These are phyloP conservation scores for Colossoma macropomum DNA, from an alignment of 2,113 vertebrate species.

Conservation along the genomic window DNA sequence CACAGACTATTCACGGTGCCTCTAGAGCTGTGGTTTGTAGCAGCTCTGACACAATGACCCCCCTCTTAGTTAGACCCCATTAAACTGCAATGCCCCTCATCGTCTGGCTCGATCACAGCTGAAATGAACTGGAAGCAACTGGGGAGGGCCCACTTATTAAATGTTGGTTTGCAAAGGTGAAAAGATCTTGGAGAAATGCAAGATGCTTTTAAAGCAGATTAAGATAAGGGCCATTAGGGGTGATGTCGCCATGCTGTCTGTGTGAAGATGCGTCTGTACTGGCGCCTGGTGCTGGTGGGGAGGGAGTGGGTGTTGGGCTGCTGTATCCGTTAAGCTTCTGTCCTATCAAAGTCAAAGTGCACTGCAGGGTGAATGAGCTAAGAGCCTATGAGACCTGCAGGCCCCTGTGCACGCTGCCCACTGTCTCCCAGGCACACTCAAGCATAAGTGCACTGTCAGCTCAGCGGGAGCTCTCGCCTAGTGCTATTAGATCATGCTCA, in stretches of 20 bases:
- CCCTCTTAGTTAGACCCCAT: slow-evolving; percentile 62
- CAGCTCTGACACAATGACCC: slow-evolving; percentile 62
- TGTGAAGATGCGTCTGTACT: slow-evolving; percentile 84
- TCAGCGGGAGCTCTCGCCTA: background rate
- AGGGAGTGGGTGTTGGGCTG: slow-evolving; percentile 75
- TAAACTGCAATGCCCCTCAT: slow-evolving; percentile 63
- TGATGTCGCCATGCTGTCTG: slow-evolving; percentile 88
- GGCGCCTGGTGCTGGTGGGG: slow-evolving; percentile 77
- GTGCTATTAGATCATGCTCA: background rate
- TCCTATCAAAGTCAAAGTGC: slow-evolving; percentile 83
- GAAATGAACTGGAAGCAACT: slow-evolving; percentile 50
- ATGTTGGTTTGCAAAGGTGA: slow-evolving; percentile 82
- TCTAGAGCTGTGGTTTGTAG: slow-evolving; percentile 62
- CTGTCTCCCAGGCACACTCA: slow-evolving; percentile 45
- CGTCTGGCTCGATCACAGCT: slow-evolving; percentile 58
- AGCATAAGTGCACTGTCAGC: slow-evolving; percentile 11
- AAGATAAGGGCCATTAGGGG: slow-evolving; percentile 91
- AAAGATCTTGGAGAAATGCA: slow-evolving; percentile 84
- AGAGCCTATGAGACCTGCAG: slow-evolving; percentile 74
- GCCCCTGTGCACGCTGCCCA: slow-evolving; percentile 34
- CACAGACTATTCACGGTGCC: slow-evolving; percentile 18
- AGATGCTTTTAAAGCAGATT: slow-evolving; percentile 94
- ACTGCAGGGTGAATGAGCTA: slow-evolving; percentile 72
- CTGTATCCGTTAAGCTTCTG: slow-evolving; percentile 80
- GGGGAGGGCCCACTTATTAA: slow-evolving; percentile 70